Percentiles rank a stretch among this genome's conserved stretches.
phyloP scores from a whole-genome alignment of 2,113 vertebrate genomes.

The Tor tambroides region DNA sequence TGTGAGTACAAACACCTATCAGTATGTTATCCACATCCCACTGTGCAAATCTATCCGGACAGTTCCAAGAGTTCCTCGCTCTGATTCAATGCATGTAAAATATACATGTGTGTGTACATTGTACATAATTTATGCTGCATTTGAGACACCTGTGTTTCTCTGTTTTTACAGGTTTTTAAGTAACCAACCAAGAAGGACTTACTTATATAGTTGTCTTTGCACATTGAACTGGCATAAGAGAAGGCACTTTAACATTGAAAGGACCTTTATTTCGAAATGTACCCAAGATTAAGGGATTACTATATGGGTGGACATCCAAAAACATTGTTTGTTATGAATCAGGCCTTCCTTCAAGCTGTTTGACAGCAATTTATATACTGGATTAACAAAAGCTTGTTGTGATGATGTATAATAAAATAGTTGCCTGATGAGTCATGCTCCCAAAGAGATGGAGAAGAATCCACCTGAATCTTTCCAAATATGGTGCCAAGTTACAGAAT shows the following conservation, averaged over 20 bases:
- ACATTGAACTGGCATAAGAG: neutral
- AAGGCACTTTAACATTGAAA: neutral
- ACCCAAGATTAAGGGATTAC: constrained; percentile 10
- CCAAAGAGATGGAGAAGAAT: neutral
- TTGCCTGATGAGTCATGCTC: neutral
- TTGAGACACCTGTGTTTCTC: neutral
- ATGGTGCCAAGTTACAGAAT: neutral
- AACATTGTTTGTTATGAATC: constrained; percentile 24
- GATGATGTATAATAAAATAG: neutral
- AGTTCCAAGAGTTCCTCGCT: neutral
- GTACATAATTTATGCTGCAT: neutral
- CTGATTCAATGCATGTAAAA: neutral
- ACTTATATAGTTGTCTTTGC: neutral
- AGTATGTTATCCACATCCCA: constrained; percentile 7
- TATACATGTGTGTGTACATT: neutral
- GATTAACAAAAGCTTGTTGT: neutral
- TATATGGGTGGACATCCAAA: constrained; percentile 12
- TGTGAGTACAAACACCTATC: constrained; percentile 34
- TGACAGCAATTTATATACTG: neutral
- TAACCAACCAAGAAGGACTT: neutral
- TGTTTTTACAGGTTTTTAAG: neutral
- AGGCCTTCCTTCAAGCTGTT: neutral
- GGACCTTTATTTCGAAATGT: constrained; percentile 1
- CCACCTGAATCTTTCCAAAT: neutral
- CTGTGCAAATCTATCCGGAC: constrained; percentile 25